A percentile compares a stretch with the other conserved stretches of the same genome.
Conservation (phyloP, 2,113 vertebrate species). For the Myocastor coypus region DNA sequence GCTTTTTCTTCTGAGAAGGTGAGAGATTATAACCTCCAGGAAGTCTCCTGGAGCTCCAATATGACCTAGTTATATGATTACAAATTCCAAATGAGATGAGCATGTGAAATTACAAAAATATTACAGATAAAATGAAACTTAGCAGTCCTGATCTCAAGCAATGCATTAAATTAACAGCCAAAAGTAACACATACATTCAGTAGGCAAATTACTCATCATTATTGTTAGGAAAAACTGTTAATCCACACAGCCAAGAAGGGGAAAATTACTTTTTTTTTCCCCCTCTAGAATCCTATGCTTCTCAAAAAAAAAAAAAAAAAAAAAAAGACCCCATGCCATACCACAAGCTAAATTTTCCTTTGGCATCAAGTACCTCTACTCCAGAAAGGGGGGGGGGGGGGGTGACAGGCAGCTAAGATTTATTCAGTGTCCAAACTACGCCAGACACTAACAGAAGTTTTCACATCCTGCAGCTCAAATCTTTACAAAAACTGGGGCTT, state of each 20-base stretch:
- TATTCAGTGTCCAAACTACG: neutral
- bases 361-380: conserved; percentile 18
- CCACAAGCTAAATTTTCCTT: conserved; percentile 45
- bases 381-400: neutral
- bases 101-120: conserved; percentile 29
- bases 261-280: neutral
- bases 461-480: neutral
- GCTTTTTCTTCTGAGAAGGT: neutral
- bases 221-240: conserved; percentile 23
- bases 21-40: neutral
- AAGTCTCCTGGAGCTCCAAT: neutral
- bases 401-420: neutral
- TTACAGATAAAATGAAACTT: neutral
- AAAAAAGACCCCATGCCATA: neutral
- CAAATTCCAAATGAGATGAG: neutral
- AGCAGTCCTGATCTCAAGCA: neutral
- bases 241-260: neutral
- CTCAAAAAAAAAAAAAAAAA: neutral
- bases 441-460: neutral
- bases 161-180: conserved; percentile 34
- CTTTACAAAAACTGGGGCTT: neutral
- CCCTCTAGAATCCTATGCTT: conserved; percentile 37
- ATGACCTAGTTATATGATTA: neutral
- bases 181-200: conserved; percentile 10
- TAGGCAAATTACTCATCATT: neutral